Evolutionary conservation across 2,888 invertebrate species (phyloP).

Genomic region (Pachydiplax longipennis): DNA sequence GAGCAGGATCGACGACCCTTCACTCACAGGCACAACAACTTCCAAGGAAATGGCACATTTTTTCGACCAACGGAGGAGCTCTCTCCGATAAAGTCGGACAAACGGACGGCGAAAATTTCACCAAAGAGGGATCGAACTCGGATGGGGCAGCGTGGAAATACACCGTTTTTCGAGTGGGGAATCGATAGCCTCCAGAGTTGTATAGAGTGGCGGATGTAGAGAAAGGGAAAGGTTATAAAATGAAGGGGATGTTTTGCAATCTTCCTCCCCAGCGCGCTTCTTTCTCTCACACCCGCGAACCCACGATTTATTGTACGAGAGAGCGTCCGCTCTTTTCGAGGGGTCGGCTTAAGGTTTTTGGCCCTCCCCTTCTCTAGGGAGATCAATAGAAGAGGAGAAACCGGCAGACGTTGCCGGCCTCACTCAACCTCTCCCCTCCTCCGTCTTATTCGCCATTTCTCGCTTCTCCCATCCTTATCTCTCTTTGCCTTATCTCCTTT

Average conservation of each 20-base stretch:
- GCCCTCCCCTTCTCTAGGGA: conserved; percentile 1
- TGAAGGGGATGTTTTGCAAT: conserved; percentile 25
- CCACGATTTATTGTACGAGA: conserved; percentile 19
- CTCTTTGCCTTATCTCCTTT: neutral
- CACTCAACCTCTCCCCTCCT: conserved; percentile 3
- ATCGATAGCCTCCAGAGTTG: neutral
- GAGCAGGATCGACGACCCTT: neutral
- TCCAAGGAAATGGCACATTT: neutral
- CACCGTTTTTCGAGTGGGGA: neutral
- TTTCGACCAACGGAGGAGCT: neutral
- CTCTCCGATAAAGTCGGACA: conserved; percentile 11
- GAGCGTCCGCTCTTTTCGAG: neutral
- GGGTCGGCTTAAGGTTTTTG: neutral
- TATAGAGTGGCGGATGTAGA: neutral
- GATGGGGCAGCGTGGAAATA: neutral
- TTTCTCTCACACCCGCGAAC: neutral
- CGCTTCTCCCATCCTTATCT: neutral
- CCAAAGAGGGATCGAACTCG: neutral
- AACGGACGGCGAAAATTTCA: neutral
- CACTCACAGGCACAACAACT: neutral
- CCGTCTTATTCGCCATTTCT: neutral
- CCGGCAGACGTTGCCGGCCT: conserved; percentile 40
- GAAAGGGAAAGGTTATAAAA: neutral
- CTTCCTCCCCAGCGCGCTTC: neutral
- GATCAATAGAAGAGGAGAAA: conserved; percentile 31